phyloP scores from a whole-genome alignment of 2,888 invertebrate genomes.

The Caenorhabditis sinica region DNA sequence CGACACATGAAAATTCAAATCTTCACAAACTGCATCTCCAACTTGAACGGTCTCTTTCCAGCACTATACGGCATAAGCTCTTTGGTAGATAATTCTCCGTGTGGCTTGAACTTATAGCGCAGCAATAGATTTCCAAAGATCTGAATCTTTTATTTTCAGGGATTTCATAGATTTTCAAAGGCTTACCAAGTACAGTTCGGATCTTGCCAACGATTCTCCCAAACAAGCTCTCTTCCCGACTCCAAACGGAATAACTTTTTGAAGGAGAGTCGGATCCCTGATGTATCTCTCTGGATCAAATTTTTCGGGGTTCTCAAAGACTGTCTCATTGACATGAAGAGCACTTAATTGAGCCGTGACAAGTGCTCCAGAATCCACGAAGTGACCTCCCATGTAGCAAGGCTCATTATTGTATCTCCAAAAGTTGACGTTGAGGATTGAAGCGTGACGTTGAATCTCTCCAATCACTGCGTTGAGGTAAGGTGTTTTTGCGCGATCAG shows the following conservation, averaged over 20 bases:
- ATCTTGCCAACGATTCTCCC: slow-evolving; percentile 18
- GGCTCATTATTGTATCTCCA: slow-evolving; percentile 60
- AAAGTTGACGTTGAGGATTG: slow-evolving; percentile 67
- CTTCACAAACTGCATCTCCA: slow-evolving; percentile 45
- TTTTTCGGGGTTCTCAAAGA: slow-evolving; percentile 44
- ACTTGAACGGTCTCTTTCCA: slow-evolving; percentile 44
- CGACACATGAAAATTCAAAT: slow-evolving; percentile 13
- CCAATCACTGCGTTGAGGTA: slow-evolving; percentile 60
- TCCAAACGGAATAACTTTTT: slow-evolving; percentile 35
- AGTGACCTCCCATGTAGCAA: slow-evolving; percentile 57
- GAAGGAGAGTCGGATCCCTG: slow-evolving; percentile 23
- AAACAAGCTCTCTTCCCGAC: slow-evolving; percentile 31
- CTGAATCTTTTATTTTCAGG: slow-evolving; percentile 27
- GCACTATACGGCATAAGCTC: slow-evolving; percentile 43
- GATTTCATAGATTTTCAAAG: neutral
- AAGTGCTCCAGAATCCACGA: slow-evolving; percentile 54
- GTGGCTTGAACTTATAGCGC: slow-evolving; percentile 57
- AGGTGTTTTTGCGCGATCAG: slow-evolving; percentile 46
- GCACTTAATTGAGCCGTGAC: slow-evolving; percentile 65
- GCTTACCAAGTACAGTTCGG: slow-evolving; percentile 30
- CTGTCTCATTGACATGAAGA: slow-evolving; percentile 62
- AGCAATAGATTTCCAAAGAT: slow-evolving; percentile 60
- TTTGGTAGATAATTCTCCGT: slow-evolving; percentile 33
- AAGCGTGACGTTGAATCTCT: slow-evolving; percentile 70
- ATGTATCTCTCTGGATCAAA: slow-evolving; percentile 46